Base-by-base conservation (phyloP, 1,140 invertebrate species). In the Littorina saxatilis region DNA sequence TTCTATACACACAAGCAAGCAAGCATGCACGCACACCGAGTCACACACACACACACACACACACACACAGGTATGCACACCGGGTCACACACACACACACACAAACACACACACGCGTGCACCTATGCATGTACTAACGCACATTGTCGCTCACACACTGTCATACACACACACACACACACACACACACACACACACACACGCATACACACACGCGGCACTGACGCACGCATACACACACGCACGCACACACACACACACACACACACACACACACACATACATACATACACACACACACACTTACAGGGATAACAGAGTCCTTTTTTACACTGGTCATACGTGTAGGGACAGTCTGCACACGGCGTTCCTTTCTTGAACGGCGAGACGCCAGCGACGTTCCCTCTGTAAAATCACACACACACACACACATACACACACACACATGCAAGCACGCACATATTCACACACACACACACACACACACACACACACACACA, bases 111-210 rank as follows among this genome's bases (percentile, higher is more conserved):
- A 40, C 37, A 72, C 68, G 43, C 37, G 43, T 20, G 43, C 37
- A 40, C n/a, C n/a, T n/a, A n/a, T n/a, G n/a, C n/a, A n/a, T 32
- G 20, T 5, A 68, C 29, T 68, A 32, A 35, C 11, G 7, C 23
- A 40, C 43, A 47, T n/a, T n/a, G n/a, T n/a, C n/a, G n/a, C n/a
- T n/a, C 68, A 74, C 39, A 80, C 27, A 77, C 63, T 40, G 39
- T 7, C 29, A 74, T 37, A 77, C 32, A 55, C 9, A 27, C 55
- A 78, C 29, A 82, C 50, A 39, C 11, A 63, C 66, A 17, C 29
- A 61, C 37, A 43, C 72, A 52, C n/a, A 15, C 63, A 68, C n/a
- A 13, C 27, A 37, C 35, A 68, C 63, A 68, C 27, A 37, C 63
- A 27, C 27, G 15, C 63, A 68, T 11, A 27, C 27, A 17, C n/a